Evolutionary conservation across 2,113 vertebrate genomes (phyloP), one percentile per base, ranked within the genome.

Genomic region (Pontoporia blainvillei): DNA sequence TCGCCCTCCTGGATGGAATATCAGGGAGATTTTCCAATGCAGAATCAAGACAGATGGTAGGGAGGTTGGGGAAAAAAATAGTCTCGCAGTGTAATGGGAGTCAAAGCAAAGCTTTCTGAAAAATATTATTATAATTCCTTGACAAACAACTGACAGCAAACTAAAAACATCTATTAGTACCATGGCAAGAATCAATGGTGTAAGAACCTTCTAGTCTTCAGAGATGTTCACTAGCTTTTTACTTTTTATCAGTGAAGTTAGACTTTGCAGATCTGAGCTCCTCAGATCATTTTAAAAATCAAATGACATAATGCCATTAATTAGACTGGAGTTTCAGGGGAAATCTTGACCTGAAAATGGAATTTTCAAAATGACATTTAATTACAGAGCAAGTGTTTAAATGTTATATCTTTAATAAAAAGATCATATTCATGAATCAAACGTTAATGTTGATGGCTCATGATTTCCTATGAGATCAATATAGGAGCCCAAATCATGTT

Each of bases 41-140:
- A 97, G 97, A 98, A 98, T 98, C 97, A 97, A 97, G 97, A 98
- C 98, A 98, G 98, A 98, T 98, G 98, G 97, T 97, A 93, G 95
- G 97, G 97, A 98, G 96, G 95, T 95, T 98, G 98, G 96, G 97
- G 86, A 95, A 94, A 97, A 98, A 98, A 98, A 90, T 95, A 98
- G 96, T 98, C 97, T 98, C 71, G 29, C 64, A 97, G 85, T 71
- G 62, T 88, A 95, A 94, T 95, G 95, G 87, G 97, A 98, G 98
- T 97, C 94, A 98, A 98, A 98, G 96, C 96, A 98, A 98, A 98
- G 97, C 95, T 96, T 98, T 95, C 97, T 96, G 86, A 93, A 98
- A 98, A 97, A 97, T 98, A 97, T 98, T 96, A 98, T 98, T 97
- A 98, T 96, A 96, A 96, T 96, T 96, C 81, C 67, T 61, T 98